Evolutionary conservation across 2,888 invertebrate genomes (phyloP).

Genomic region (Campaea margaritaria): DNA sequence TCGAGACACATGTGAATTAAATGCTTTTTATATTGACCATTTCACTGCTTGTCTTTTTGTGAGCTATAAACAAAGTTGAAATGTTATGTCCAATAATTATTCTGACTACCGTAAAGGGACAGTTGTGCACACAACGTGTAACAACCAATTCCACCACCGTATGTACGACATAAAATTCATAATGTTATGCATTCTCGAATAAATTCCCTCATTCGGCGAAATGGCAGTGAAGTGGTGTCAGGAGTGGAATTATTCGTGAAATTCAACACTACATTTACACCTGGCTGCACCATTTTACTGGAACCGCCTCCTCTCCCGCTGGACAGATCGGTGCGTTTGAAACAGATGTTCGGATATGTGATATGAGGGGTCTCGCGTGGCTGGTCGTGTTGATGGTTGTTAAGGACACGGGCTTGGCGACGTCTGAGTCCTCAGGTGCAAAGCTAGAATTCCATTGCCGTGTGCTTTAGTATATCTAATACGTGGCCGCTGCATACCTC

Average conservation of each 20-base stretch:
- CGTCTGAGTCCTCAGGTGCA: constrained; percentile 50
- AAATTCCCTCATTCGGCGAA: constrained; percentile 56
- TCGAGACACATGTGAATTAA: no score
- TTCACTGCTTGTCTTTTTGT: no score
- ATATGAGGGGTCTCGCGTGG: constrained; percentile 40
- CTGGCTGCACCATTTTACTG: constrained; percentile 46
- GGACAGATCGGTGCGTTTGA: constrained; percentile 16
- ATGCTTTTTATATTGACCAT: no score
- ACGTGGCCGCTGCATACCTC: constrained; percentile 18
- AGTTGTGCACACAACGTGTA: neutral
- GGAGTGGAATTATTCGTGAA: constrained; percentile 68
- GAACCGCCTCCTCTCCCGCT: constrained; percentile 36
- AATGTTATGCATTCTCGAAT: constrained; percentile 59
- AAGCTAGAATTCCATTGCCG: constrained; percentile 56
- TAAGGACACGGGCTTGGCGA: constrained; percentile 59
- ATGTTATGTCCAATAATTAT: no score
- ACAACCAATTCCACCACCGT: neutral
- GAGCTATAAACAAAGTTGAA: no score
- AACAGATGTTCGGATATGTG: constrained; percentile 30
- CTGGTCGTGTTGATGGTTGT: constrained; percentile 57
- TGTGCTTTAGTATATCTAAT: constrained; percentile 41
- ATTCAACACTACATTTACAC: constrained; percentile 70
- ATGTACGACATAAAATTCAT: constrained; percentile 20
- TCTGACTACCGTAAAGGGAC: no score
- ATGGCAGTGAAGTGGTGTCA: constrained; percentile 57